phyloP scores from a whole-genome alignment of 2,888 invertebrate species.

The Cerastoderma edule region DNA sequence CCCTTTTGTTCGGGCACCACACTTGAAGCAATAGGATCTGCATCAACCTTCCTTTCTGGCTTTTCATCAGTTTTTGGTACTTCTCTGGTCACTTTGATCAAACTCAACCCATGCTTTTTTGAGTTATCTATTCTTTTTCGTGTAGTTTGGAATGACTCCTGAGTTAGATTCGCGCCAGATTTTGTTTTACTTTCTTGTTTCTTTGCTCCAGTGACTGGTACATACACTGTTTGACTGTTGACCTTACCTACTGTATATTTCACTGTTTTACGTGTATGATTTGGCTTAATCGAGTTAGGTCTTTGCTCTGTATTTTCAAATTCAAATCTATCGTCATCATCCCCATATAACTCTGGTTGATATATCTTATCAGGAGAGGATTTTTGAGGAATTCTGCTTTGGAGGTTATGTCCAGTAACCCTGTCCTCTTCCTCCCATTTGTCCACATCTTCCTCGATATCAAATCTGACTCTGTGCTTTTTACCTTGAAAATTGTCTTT shows the following conservation, averaged over 20 bases:
- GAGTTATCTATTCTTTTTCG: not conserved
- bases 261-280: constrained; percentile 35
- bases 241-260: constrained; percentile 53
- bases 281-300: not conserved
- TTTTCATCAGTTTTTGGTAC: constrained; percentile 18
- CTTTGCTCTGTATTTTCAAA: constrained; percentile 20
- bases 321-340: constrained; percentile 43
- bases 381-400: constrained; percentile 36
- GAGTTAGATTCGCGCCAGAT: not conserved
- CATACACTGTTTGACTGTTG: constrained; percentile 50
- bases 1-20: constrained; percentile 34
- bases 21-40: constrained; percentile 51
- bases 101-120: constrained; percentile 16
- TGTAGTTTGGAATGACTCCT: constrained; percentile 2
- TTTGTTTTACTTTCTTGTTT: not conserved
- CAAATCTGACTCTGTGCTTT: constrained; percentile 68
- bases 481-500: constrained; percentile 30
- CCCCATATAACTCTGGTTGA: constrained; percentile 57
- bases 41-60: not conserved
- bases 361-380: constrained; percentile 53
- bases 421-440: constrained; percentile 29
- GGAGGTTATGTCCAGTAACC: constrained; percentile 35
- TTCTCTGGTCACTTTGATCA: constrained; percentile 47
- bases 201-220: constrained; percentile 9
- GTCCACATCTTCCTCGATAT: constrained; percentile 57